Conservation (phyloP, 1,140 invertebrate species). For the Wasmannia auropunctata region DNA sequence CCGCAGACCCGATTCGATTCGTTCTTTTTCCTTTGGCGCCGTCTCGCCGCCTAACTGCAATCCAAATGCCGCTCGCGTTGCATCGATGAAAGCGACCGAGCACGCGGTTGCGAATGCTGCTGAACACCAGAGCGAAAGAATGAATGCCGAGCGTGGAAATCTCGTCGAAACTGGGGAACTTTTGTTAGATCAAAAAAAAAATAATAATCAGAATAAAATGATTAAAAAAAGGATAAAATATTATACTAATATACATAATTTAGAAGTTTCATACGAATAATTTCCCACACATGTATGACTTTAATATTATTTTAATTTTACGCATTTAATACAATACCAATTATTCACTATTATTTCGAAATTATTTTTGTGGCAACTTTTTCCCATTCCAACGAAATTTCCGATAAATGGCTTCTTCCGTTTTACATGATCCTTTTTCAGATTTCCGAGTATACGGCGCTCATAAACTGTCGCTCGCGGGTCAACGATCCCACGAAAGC, state of each 20-base stretch:
- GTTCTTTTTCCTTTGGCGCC: constrained; percentile 53
- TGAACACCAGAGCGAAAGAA: neutral
- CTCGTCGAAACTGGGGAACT: neutral
- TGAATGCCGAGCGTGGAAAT: neutral
- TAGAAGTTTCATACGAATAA: neutral
- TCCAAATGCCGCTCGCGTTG: constrained; percentile 52
- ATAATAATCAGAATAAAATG: neutral
- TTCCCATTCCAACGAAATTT: neutral
- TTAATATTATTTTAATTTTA: neutral
- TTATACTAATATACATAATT: neutral
- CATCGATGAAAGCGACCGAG: neutral
- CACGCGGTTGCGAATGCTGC: neutral
- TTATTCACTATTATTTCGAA: neutral
- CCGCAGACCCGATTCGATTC: constrained; percentile 69
- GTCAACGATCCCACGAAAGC: constrained; percentile 37
- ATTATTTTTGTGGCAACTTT: neutral
- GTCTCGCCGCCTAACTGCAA: constrained; percentile 42
- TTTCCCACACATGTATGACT: neutral
- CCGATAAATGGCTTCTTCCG: neutral
- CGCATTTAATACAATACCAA: neutral
- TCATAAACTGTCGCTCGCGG: constrained; percentile 15
- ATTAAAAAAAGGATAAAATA: neutral
- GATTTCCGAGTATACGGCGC: constrained; percentile 7
- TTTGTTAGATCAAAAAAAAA: neutral
- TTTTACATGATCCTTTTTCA: neutral